Conservation (phyloP, 2,888 invertebrate species). For the Elegia similella region DNA sequence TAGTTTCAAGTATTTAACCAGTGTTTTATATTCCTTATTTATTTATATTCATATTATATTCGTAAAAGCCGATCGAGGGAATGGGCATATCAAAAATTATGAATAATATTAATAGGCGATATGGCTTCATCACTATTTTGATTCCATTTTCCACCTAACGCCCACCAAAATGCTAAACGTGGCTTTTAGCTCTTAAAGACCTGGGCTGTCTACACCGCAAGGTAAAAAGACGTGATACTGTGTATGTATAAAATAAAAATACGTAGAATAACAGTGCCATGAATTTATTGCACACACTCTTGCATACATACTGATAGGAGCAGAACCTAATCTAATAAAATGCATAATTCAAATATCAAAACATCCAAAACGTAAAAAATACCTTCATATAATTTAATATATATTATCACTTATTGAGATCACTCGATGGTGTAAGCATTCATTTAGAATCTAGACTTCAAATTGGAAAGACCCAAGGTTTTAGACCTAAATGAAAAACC, state of each 20-base stretch:
- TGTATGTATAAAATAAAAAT: no score
- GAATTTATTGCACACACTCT: slow-evolving; percentile 58
- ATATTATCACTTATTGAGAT: slow-evolving; percentile 15
- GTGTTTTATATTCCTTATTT: slow-evolving; percentile 26
- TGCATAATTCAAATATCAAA: slow-evolving; percentile 26
- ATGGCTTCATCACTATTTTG: no score
- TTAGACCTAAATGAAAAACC: slow-evolving; percentile 59
- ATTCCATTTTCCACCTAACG: no score
- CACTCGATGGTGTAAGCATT: background rate
- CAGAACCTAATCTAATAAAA: slow-evolving; percentile 38
- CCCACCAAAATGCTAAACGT: no score
- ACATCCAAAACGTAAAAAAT: slow-evolving; percentile 47
- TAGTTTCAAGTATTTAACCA: slow-evolving; percentile 35
- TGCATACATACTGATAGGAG: slow-evolving; percentile 54
- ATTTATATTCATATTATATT: slow-evolving; percentile 17
- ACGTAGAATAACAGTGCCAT: slow-evolving; percentile 30
- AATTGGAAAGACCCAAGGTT: slow-evolving; percentile 53
- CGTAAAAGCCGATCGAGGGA: no score
- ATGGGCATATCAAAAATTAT: no score
- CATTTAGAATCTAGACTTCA: slow-evolving; percentile 64
- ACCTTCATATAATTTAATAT: slow-evolving; percentile 22
- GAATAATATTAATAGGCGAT: no score
- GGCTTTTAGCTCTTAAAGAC: no score
- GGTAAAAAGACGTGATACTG: no score
- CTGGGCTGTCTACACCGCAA: no score